Evolutionary conservation across 2,113 vertebrate genomes (phyloP), one percentile per base, ranked within the genome.

Genomic region (Percina caprodes): DNA sequence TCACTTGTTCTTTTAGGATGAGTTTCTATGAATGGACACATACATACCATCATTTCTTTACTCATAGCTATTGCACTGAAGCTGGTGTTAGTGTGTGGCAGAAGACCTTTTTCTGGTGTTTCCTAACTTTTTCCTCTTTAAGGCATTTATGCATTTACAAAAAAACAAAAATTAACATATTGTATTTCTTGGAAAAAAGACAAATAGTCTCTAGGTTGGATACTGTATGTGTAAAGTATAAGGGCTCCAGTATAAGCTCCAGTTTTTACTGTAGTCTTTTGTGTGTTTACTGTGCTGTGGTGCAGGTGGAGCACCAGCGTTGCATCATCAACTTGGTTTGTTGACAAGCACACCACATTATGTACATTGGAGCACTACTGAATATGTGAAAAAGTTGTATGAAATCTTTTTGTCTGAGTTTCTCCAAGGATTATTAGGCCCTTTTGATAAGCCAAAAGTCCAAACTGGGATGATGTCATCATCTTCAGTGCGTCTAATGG

Each of bases 11-110:
- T 84, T 66, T 30, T 52, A 48, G 23, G 65, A 76, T 66, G 21
- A 48, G 15, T 63, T 74, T 74, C 66, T 76, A 51, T 75, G 68
- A 70, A 60, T 69, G 42, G 52, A 51, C 14, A 71, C 33, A 15
- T 30, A 23, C 30, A 77, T 35, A 76, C 39, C 39, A 35, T 35
- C 21, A 23, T 84, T 72, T 67, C 71, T 77, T 58, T 15, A 70
- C 52, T 14, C 33, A 4, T 49, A 78, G 30, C 51, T 58, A 3
- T 26, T 65, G n/a, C n/a, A n/a, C n/a, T 46, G 54, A 54, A 3
- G 52, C 26, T 51, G 51, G 6, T 42, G 10, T 24, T 54, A 10
- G 16, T 35, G 24, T 46, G 46, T 26, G 62, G 60, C 13, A 42
- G 13, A 15, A 23, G 19, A 14, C 12, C 33, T 42, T 59, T 23